Conservation (phyloP, 2,888 invertebrate genomes). For the Plutella xylostella region DNA sequence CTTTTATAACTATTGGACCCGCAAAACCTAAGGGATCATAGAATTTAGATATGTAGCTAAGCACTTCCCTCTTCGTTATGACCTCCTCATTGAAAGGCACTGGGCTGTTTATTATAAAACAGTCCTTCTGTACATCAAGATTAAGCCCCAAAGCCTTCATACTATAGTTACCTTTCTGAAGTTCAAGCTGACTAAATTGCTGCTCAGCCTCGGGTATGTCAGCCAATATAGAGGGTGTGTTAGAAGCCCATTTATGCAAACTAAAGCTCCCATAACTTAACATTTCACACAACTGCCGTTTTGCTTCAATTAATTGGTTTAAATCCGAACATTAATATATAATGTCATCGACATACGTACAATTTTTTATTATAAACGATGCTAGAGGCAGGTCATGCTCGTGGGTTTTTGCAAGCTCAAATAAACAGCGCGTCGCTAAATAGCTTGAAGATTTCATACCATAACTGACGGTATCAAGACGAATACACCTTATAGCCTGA, state of each 20-base stretch:
- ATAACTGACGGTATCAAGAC: not conserved
- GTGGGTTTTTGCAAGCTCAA: not conserved
- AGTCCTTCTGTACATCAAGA: not conserved
- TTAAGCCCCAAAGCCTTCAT: not conserved
- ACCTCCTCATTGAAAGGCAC: not conserved
- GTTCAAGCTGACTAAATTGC: slow-evolving; percentile 12
- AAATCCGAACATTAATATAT: not conserved
- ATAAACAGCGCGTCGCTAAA: not conserved
- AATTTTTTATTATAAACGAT: slow-evolving; percentile 8
- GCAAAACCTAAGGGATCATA: slow-evolving; percentile 15
- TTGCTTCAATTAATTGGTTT: not conserved
- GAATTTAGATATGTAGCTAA: slow-evolving; percentile 13
- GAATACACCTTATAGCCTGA: not conserved
- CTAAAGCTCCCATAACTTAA: not conserved
- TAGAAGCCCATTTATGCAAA: not conserved
- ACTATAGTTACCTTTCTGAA: slow-evolving; percentile 11
- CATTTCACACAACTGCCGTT: not conserved
- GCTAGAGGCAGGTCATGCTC: slow-evolving; percentile 6
- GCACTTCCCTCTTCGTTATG: slow-evolving; percentile 2
- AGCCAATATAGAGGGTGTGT: not conserved
- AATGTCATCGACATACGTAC: slow-evolving; percentile 14
- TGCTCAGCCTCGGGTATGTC: slow-evolving; percentile 3
- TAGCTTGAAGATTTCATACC: not conserved
- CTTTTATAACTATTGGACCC: slow-evolving; percentile 13
- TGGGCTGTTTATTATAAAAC: slow-evolving; percentile 5